Conservation (phyloP, 2,797 vertebrate genomes). For the Gymnoscopelus microlampas region DNA sequence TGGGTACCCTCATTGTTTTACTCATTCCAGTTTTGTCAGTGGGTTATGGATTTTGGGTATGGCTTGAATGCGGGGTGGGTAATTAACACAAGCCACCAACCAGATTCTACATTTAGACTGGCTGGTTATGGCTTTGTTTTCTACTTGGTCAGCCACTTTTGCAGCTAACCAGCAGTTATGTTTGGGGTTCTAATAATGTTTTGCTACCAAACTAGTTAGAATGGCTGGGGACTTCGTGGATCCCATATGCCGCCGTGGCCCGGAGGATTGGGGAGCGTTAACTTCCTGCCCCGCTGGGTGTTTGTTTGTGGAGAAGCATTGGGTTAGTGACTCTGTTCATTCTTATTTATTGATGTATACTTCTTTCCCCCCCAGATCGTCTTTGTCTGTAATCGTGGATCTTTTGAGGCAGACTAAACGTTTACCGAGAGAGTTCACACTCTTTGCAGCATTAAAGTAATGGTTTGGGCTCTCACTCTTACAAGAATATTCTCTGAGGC, state of each 20-base stretch:
- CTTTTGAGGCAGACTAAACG: slow-evolving; percentile 38
- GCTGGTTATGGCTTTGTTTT: background rate
- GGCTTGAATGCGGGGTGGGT: background rate
- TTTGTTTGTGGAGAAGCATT: slow-evolving; percentile 48
- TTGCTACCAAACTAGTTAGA: too few species aligned
- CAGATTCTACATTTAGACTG: background rate
- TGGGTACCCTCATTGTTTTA: slow-evolving; percentile 68
- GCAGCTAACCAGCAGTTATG: too few species aligned
- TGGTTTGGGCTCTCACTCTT: slow-evolving; percentile 20
- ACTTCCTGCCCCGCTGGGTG: background rate
- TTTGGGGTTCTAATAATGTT: too few species aligned
- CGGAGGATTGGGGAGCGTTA: background rate
- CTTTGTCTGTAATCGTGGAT: slow-evolving; percentile 19
- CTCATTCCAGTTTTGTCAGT: slow-evolving; percentile 58
- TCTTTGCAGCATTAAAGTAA: slow-evolving; percentile 35
- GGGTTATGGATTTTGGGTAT: slow-evolving; percentile 10
- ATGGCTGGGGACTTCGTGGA: too few species aligned
- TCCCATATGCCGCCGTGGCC: background rate
- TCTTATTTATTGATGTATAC: slow-evolving; percentile 67
- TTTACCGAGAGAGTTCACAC: slow-evolving; percentile 41
- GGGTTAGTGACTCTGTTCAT: slow-evolving; percentile 29
- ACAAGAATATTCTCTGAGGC: slow-evolving; percentile 35
- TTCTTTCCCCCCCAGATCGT: slow-evolving; percentile 37
- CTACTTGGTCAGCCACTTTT: slow-evolving; percentile 10
- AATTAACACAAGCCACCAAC: too few species aligned